Conservation (phyloP, 2,888 invertebrate genomes). For the Trileptium ribeirensis region DNA sequence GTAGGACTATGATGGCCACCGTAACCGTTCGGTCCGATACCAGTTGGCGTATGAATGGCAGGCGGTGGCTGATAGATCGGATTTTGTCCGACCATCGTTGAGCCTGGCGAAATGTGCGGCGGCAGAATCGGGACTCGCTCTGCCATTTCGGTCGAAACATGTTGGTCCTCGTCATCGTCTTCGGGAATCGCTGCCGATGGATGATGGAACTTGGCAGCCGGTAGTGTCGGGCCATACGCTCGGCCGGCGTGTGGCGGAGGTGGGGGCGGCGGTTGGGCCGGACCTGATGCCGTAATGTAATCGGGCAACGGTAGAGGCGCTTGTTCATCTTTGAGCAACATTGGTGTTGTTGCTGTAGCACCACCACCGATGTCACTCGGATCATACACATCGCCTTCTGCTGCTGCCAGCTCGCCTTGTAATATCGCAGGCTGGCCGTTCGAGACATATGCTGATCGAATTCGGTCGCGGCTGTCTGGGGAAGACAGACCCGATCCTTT, state of each 20-base stretch:
- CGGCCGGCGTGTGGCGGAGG: constrained; percentile 90
- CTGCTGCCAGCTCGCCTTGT: constrained; percentile 66
- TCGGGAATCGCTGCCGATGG: background rate
- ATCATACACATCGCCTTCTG: constrained; percentile 67
- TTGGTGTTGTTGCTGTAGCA: constrained; percentile 67
- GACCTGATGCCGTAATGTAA: constrained; percentile 31
- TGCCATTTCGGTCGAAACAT: background rate
- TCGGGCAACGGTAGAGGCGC: constrained; percentile 76
- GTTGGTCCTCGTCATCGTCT: background rate
- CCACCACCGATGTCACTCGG: constrained; percentile 26
- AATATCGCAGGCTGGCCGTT: constrained; percentile 76
- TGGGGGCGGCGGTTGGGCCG: constrained; percentile 22
- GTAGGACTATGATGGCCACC: too few relatives aligned
- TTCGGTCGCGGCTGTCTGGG: background rate
- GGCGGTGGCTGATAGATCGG: constrained; percentile 86
- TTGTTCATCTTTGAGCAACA: constrained; percentile 87
- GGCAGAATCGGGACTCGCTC: constrained; percentile 6
- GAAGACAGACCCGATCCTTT: constrained; percentile 50
- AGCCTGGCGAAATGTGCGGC: background rate
- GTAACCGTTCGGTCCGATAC: constrained; percentile 34
- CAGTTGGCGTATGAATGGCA: constrained; percentile 61
- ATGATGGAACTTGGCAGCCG: constrained; percentile 29
- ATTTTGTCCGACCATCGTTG: constrained; percentile 37
- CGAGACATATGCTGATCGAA: background rate
- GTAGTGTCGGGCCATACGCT: constrained; percentile 76